Evolutionary conservation across 2,888 invertebrate species (phyloP).

Genomic region (Drosophila testacea): DNA sequence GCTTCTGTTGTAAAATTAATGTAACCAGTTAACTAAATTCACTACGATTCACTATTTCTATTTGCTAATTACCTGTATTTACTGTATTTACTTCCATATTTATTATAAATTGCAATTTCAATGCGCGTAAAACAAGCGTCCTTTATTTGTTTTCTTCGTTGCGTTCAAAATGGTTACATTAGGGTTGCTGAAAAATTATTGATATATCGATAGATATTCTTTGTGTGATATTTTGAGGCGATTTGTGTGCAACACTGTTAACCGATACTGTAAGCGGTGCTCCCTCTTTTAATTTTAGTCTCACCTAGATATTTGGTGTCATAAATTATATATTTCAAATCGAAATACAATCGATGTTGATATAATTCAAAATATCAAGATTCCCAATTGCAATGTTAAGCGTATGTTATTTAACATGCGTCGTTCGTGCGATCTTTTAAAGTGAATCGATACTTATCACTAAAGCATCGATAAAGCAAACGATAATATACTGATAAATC

Average conservation of each 20-base stretch:
- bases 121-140: conserved; percentile 4
- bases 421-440: conserved; percentile 5
- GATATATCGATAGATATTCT: no score
- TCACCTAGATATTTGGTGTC: no score
- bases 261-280: no score
- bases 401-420: conserved; percentile 43
- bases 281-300: no score
- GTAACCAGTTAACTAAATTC: neutral
- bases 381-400: neutral
- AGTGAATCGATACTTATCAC: neutral
- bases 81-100: conserved; percentile 24
- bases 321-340: no score
- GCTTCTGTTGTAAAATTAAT: conserved; percentile 2
- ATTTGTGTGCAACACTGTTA: no score
- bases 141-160: conserved; percentile 20
- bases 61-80: conserved; percentile 24
- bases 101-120: neutral
- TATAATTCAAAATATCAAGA: no score
- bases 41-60: neutral
- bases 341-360: no score
- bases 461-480: conserved; percentile 7
- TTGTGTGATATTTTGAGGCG: no score
- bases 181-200: no score
- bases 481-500: neutral
- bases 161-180: conserved; percentile 37